Conservation (phyloP, 2,888 invertebrate genomes). For the Eupithecia pulchellata region DNA sequence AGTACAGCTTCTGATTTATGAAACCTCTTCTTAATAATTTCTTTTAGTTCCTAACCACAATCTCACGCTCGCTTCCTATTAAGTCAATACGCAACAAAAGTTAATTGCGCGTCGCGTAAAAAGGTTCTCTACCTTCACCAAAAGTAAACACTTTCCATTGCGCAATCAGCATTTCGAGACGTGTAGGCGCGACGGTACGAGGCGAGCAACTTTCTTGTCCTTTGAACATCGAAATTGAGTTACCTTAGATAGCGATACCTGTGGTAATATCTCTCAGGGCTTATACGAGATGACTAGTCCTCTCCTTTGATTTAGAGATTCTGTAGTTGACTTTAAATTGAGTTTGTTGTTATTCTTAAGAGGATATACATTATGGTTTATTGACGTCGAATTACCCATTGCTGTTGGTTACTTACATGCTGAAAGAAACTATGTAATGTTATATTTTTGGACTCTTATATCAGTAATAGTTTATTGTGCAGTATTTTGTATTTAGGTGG, state of each 20-base stretch:
- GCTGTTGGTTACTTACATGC: neutral
- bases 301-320: neutral
- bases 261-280: neutral
- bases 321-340: neutral
- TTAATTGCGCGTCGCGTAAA: conserved; percentile 42
- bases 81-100: conserved; percentile 36
- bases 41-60: conserved; percentile 5
- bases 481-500: neutral
- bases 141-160: conserved; percentile 48
- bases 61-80: conserved; percentile 36
- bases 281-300: neutral
- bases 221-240: conserved; percentile 1
- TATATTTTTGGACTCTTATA: neutral
- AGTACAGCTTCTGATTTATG: neutral
- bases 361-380: neutral
- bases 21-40: neutral
- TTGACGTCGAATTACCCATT: neutral
- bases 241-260: neutral
- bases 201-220: conserved; percentile 9
- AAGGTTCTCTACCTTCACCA: conserved; percentile 41
- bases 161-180: conserved; percentile 38
- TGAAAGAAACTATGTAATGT: neutral
- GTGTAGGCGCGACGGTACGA: conserved; percentile 12
- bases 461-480: no score
- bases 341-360: neutral